Base-by-base conservation (phyloP, 2,888 invertebrate genomes). In the Cheilosia urbana region DNA sequence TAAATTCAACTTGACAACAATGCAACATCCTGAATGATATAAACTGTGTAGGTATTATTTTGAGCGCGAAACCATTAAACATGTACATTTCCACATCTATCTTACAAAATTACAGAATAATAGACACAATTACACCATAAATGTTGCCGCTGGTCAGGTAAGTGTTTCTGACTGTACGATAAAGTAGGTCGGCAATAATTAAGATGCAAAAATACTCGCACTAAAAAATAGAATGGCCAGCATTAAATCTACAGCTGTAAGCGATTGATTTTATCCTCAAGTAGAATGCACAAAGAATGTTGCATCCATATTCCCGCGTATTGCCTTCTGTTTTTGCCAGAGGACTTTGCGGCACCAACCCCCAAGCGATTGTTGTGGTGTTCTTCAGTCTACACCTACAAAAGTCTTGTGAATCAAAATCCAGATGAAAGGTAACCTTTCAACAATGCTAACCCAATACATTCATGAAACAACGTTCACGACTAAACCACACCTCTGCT, bases 401-500 rank as follows among this genome's bases (percentile, higher is more conserved):
- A 37, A 19, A 13, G 9, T n/a, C 19, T 19, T 47, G n/a, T 21
- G 21, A 69, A 69, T 57, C 34, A 57, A 57, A 53, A 53, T 27
- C 66, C n/a, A 53, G 17, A 53, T 17, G 24, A 40, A 40, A n/a
- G 40, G 5, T 30, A 49, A 30, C 27, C 19, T 30, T 17, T 47
- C 47, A 30, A 19, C 27, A 63, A 51, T 51, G 51, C 24, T 40
- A 19, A 11, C 9, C 40, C 24, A 37, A 30, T 5, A 34, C 30
- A 57, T 30, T 57, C 69, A 57, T 69, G 45, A 72, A 15, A 34
- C 37, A 19, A 37, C 63, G 62, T 69, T 69, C 82, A 77, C 71
- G 82, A 80, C 49, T 34, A 58, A 62, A 4, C 49, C 84, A 75
- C 84, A 80, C 84, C 84, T 71, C 42, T 42, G 7, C 21, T 15